A percentile compares a stretch with the other conserved stretches of the same genome.
Evolutionary conservation across 1,140 invertebrate genomes (phyloP).

Genomic region (Brachystomella parvula): DNA sequence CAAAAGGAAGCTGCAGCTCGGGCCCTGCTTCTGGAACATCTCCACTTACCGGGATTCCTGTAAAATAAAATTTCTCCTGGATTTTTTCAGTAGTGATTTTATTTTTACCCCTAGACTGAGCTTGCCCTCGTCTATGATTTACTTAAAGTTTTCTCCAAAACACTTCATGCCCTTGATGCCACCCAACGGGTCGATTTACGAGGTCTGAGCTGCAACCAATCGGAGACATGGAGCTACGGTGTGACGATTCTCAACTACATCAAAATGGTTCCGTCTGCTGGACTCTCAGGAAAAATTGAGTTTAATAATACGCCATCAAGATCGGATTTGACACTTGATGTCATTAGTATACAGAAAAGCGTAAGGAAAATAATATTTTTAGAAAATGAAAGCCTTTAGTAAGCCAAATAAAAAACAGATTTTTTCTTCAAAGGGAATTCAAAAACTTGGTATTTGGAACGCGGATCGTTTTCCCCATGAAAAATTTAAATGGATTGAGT

Average conservation of each 20-base stretch:
- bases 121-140: conserved; percentile 93
- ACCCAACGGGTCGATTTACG: conserved; percentile 82
- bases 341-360: conserved; percentile 48
- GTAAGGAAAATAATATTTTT: neutral
- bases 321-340: conserved; percentile 80
- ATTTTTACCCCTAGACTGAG: conserved; percentile 66
- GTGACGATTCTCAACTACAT: conserved; percentile 94
- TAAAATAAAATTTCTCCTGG: too few species aligned
- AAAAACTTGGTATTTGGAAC: too few species aligned
- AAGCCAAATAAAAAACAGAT: too few species aligned
- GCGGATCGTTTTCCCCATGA: too few species aligned
- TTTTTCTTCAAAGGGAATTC: too few species aligned
- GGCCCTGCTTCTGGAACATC: too few species aligned
- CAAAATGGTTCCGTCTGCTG: conserved; percentile 89
- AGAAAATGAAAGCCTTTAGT: too few species aligned
- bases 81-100: too few species aligned
- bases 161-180: conserved; percentile 78
- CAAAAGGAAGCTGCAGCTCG: too few species aligned
- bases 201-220: conserved; percentile 76
- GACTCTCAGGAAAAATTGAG: conserved; percentile 83
- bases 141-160: conserved; percentile 83
- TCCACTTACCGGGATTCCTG: too few species aligned
- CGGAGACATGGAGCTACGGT: conserved; percentile 87
- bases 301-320: conserved; percentile 90
- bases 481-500: too few species aligned